Percentiles rank a stretch among this genome's conserved stretches.
Evolutionary conservation across 1,140 invertebrate genomes (phyloP).

Genomic region (Mycetomoellerius zeteki): DNA sequence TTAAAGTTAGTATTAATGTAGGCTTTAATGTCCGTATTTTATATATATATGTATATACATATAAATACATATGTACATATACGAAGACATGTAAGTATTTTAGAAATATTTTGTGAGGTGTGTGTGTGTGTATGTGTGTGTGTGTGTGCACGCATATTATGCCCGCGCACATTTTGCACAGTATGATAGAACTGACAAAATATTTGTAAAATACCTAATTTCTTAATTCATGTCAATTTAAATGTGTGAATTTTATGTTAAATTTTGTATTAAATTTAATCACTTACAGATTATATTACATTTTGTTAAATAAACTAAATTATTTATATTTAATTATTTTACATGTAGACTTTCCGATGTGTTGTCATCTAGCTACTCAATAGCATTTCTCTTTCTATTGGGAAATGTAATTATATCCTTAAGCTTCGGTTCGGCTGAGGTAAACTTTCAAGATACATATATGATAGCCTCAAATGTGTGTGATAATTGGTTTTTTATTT

Average conservation of each 20-base stretch:
- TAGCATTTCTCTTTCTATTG: neutral
- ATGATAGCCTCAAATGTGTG: neutral
- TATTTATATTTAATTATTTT: neutral
- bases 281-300: too few relatives aligned
- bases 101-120: neutral
- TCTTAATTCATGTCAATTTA: too few relatives aligned
- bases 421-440: conserved; percentile 10
- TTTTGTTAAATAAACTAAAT: neutral
- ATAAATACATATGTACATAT: neutral
- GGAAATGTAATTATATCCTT: neutral
- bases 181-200: too few relatives aligned
- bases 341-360: neutral
- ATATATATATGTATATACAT: too few relatives aligned
- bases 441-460: neutral
- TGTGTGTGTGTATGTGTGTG: too few relatives aligned
- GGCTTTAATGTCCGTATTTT: too few relatives aligned
- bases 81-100: neutral
- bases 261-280: neutral
- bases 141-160: too few relatives aligned
- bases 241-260: too few relatives aligned
- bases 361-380: neutral
- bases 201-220: too few relatives aligned
- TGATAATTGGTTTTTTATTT: neutral
- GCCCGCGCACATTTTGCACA: too few relatives aligned
- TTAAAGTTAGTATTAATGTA: conserved; percentile 31